Evolutionary conservation across 2,797 vertebrate genomes (phyloP), one percentile per base, ranked within the genome.

Genomic region (Echiichthys vipera): DNA sequence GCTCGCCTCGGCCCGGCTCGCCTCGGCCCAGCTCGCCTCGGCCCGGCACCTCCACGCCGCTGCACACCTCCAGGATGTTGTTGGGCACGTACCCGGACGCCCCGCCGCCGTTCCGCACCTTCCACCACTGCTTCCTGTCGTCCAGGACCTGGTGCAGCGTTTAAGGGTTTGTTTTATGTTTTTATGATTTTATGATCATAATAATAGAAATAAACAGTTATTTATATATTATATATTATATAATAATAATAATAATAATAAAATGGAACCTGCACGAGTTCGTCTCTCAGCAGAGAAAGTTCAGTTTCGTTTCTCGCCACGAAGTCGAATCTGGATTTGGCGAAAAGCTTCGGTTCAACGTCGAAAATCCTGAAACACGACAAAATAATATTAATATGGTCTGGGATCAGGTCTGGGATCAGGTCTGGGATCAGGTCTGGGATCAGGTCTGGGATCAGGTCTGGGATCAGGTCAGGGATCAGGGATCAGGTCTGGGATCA

Each of bases 121-220:
- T 98, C 98, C 98, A 99, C 98, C 98, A 99, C 70, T 99, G 98
- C 81, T 98, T 99, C 85, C 94, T 94, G 86, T 99, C 97, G 3
- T 99, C 97, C 11, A 99, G 89, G n/a, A 99, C 96, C 98, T 99
- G 93, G 17, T 4, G 4, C 10, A 34, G 12, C 10, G n/a, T n/a
- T n/a, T n/a, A 12, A 12, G 32, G 10, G 32, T 0, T 12, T n/a
- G n/a, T n/a, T n/a, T n/a, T n/a, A n/a, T n/a, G n/a, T n/a, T n/a
- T n/a, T n/a, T n/a, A n/a, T n/a, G n/a, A n/a, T n/a, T n/a, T n/a
- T n/a, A n/a, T n/a, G n/a, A n/a, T n/a, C n/a, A n/a, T n/a, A n/a
- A n/a, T n/a, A n/a, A n/a, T n/a, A n/a, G n/a, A n/a, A n/a, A n/a
- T n/a, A n/a, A n/a, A n/a, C n/a, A n/a, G n/a, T n/a, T n/a, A n/a